Evolutionary conservation across 2,888 invertebrate species (phyloP).

Genomic region (Drosophila histrio): DNA sequence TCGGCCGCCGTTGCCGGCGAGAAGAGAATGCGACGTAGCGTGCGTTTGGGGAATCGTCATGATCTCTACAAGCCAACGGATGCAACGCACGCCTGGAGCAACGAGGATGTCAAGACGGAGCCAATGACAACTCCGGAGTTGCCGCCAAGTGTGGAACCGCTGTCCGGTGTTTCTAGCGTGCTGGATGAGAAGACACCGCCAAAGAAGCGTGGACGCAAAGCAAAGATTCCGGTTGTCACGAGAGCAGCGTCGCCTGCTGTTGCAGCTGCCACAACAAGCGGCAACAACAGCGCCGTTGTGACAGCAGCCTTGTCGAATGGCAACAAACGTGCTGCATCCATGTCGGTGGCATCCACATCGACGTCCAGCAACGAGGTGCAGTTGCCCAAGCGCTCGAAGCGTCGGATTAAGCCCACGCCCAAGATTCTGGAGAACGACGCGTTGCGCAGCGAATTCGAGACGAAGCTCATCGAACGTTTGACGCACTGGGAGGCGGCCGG

Average conservation of each 20-base stretch:
- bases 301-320: slow-evolving; percentile 53
- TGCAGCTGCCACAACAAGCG: slow-evolving; percentile 11
- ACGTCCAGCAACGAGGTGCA: slow-evolving; percentile 22
- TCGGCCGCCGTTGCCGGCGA: slow-evolving; percentile 50
- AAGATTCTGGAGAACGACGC: slow-evolving; percentile 89
- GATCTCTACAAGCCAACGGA: slow-evolving; percentile 64
- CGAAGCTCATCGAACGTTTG: slow-evolving; percentile 86
- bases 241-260: background rate
- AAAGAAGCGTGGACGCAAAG: slow-evolving; percentile 83
- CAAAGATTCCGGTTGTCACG: slow-evolving; percentile 54
- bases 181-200: slow-evolving; percentile 81
- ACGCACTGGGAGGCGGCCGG: slow-evolving; percentile 79
- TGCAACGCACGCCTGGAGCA: slow-evolving; percentile 8
- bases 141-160: background rate
- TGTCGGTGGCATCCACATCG: background rate
- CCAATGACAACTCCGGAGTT: slow-evolving; percentile 29
- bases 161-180: background rate
- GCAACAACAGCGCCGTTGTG: background rate
- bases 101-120: slow-evolving; percentile 71
- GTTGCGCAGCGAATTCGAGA: slow-evolving; percentile 86
- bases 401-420: slow-evolving; percentile 88
- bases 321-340: slow-evolving; percentile 44
- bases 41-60: slow-evolving; percentile 81
- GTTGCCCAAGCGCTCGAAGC: slow-evolving; percentile 84
- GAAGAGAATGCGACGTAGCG: slow-evolving; percentile 81